A percentile compares a stretch with the other conserved stretches of the same genome.
Evolutionary conservation across 2,797 vertebrate species (phyloP).

Genomic region (Xiphophorus birchmanni): DNA sequence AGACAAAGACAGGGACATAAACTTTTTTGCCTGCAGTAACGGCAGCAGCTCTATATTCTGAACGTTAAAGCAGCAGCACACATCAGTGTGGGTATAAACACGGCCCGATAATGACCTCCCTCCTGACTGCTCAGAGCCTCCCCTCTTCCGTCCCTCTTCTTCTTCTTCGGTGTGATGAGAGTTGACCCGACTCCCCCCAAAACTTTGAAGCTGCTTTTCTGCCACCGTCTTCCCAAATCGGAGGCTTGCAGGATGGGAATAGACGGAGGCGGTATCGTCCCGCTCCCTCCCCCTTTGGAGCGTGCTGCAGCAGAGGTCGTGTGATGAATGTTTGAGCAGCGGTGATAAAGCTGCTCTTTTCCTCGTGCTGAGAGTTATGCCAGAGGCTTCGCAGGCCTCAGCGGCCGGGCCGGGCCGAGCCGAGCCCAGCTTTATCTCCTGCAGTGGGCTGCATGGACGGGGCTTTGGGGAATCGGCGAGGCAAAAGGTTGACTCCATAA

Average conservation of each 20-base stretch:
- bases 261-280: slow-evolving; percentile 66
- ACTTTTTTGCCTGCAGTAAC: slow-evolving; percentile 64
- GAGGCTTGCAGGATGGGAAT: slow-evolving; percentile 64
- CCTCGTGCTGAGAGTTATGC: slow-evolving; percentile 74
- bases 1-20: slow-evolving; percentile 42
- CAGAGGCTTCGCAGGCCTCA: slow-evolving; percentile 72
- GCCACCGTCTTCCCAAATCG: slow-evolving; percentile 74
- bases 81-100: slow-evolving; percentile 65
- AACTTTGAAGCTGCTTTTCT: slow-evolving; percentile 76
- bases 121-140: slow-evolving; percentile 71
- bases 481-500: slow-evolving; percentile 55
- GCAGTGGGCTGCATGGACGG: slow-evolving; percentile 49
- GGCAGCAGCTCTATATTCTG: slow-evolving; percentile 56
- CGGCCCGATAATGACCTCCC: slow-evolving; percentile 82
- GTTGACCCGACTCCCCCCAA: slow-evolving; percentile 43
- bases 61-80: slow-evolving; percentile 67
- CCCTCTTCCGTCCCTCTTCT: slow-evolving; percentile 52
- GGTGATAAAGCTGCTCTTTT: slow-evolving; percentile 73
- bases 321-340: slow-evolving; percentile 79
- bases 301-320: slow-evolving; percentile 56
- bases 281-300: slow-evolving; percentile 72
- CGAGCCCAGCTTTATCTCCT: slow-evolving; percentile 65
- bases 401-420: slow-evolving; percentile 46
- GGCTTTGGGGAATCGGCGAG: slow-evolving; percentile 52
- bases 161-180: slow-evolving; percentile 49